Base-by-base conservation (phyloP, 2,113 vertebrate genomes). In the Nyctereutes procyonoides region DNA sequence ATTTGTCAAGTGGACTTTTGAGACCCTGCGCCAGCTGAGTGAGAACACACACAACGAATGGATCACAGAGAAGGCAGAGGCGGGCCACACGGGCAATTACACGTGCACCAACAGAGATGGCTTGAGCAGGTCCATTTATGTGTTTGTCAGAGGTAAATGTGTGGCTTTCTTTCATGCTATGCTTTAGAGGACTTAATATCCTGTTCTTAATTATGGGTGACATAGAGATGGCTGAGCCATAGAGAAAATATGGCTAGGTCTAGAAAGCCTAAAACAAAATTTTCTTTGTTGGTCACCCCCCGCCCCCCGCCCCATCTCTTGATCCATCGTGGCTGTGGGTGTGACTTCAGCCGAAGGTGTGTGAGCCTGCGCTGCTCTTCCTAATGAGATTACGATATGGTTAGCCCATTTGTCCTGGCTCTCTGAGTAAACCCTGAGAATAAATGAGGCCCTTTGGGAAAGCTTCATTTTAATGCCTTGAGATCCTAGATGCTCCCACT, bases 131-230 rank as follows among this genome's bases (percentile, higher is more conserved):
- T 99, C 99, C 88, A 98, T 99, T 93, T 99, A 99, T 43, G 98
- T 99, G 97, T 99, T 99, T 90, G 99, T 99, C 32, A 99, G 99
- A 99, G 99, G 99, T 99, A 99, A 99, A 22, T 93, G 77, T 93
- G 69, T 77, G 14, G 13, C 58, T 90, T 79, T 62, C 62, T 67
- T 28, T 48, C 56, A 58, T 20, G 43, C 26, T 67, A 0, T 67
- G 67, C 43, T 55, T 62, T 28, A 8, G 69, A 90, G 48, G 58
- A 48, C 67, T 56, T 30, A 20, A 28, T 60, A 13, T 56, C 32
- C 60, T 79, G 48, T 60, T 89, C 86, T 95, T 88, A 77, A 73
- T 96, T 88, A 93, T 32, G 82, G 63, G n/a, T 84, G 43, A 26
- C 51, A 5, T 48, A 4, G 7, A 58, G 73, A 48, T 91, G 56